Evolutionary conservation across 1,140 invertebrate species (phyloP), one percentile per base, ranked within the genome.

Genomic region (Drosophila mauritiana): DNA sequence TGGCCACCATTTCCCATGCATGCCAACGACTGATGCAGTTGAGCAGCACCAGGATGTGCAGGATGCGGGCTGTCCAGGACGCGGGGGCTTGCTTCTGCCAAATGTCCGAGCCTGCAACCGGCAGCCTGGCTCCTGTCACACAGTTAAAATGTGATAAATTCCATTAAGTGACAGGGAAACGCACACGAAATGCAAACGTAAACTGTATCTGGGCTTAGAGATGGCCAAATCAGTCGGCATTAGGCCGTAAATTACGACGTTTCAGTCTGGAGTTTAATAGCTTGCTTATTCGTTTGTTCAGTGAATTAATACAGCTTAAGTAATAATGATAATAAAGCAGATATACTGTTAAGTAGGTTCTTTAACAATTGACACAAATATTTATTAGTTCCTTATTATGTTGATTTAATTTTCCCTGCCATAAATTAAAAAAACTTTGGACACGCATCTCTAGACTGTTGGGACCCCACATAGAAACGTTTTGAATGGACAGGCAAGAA

Each of bases 91-190:
- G 42, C 48, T 36, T 13, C 8, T 8, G 25, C 27, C 42, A 39
- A 56, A 52, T 68, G 64, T 49, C 62, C 75, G 65, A 74, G 56
- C 67, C 59, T 57, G 63, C 45, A 80, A 55, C 76, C 74, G 73
- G 67, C 70, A 61, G 69, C 78, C 76, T 76, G 80, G 56, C 67
- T 88, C 69, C 75, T 88, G 83, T 88, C 83, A 88, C 84, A 76
- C 79, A 80, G 83, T 88, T 88, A 83, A 88, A 88, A 88, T 88
- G 83, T 88, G 84, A 88, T 88, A 88, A 88, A 88, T 88, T 88
- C 84, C 76, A 88, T 88, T 88, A 88, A 83, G 84, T 88, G 84
- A 79, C 79, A 86, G 83, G 40, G 53, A 43, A 31, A 80, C 81
- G 68, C 76, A 64, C 64, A 63, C 70, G 70, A 57, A 73, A 53